Evolutionary conservation across 2,113 vertebrate genomes (phyloP).

Genomic region (cattle (Bos taurus)): ARS-UCD2.0 NC_037352.1:11196501-11197000

Average conservation of each 20-base stretch:
- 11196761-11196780: background rate
- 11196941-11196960: background rate
- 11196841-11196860: background rate
- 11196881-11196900: too few species aligned
- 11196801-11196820: fast-evolving
- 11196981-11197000: background rate
- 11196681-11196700: fast-evolving
- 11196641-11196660: fast-evolving
- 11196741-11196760: background rate
- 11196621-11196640: background rate
- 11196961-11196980: background rate
- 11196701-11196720: background rate
- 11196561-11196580: background rate
- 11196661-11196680: background rate
- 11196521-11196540: background rate
- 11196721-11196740: background rate
- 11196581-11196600: background rate
- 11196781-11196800: background rate
- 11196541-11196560: background rate
- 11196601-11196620: background rate
- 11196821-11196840: background rate
- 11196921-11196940: background rate
- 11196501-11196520: background rate
- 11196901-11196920: fast-evolving
- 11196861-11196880: background rate